These are phyloP conservation scores for Choristoneura fumiferana DNA, from an alignment of 1,140 invertebrate species.

Conservation along the genomic window DNA sequence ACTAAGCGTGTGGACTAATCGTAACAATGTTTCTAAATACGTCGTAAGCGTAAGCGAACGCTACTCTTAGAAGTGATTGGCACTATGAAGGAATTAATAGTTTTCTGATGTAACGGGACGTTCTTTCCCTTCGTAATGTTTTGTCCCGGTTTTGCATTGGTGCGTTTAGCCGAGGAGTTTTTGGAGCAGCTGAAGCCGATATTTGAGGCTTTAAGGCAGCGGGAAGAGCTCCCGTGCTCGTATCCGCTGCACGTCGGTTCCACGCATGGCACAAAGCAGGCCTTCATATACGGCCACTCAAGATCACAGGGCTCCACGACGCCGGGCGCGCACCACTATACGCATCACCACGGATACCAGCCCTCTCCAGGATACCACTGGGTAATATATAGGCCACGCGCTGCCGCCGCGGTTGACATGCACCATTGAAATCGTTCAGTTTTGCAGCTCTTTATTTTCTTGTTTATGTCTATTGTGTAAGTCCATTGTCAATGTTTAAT, in stretches of 20 bases:
- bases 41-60: constrained; percentile 40
- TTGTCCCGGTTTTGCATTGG: constrained; percentile 69
- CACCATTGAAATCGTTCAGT: constrained; percentile 38
- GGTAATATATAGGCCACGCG: constrained; percentile 71
- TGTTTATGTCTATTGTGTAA: constrained; percentile 49
- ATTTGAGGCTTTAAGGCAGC: constrained; percentile 93
- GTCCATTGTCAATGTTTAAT: constrained; percentile 32
- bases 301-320: constrained; percentile 73
- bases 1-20: constrained; percentile 64
- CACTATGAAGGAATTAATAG: constrained; percentile 60
- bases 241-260: constrained; percentile 90
- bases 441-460: constrained; percentile 38
- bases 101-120: constrained; percentile 45
- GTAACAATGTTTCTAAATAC: constrained; percentile 39
- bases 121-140: constrained; percentile 60
- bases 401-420: constrained; percentile 54
- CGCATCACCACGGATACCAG: constrained; percentile 72
- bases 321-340: constrained; percentile 69
- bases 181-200: constrained; percentile 95
- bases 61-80: constrained; percentile 67
- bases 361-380: constrained; percentile 73
- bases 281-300: constrained; percentile 77
- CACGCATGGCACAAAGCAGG: constrained; percentile 78
- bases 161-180: constrained; percentile 91
- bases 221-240: constrained; percentile 91